Base-by-base conservation (phyloP, 37 sponge, comb jelly and placozoan species). In the Agelas oroides region DNA sequence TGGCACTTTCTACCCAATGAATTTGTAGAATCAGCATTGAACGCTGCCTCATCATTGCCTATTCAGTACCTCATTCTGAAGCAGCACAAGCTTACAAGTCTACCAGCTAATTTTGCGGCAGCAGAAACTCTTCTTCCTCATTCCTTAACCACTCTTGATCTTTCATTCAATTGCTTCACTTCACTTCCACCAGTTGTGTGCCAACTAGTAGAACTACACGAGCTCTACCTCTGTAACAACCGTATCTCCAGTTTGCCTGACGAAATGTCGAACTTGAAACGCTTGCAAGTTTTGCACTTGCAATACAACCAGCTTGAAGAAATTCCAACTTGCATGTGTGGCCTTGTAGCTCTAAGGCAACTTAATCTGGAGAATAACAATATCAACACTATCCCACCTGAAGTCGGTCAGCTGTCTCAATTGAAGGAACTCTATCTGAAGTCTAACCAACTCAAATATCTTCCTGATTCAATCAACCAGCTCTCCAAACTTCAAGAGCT, bases 331-430 rank as follows among this genome's bases (percentile, higher is more conserved):
- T 27, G 76, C 39, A 46, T 82, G 52, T 82, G 89, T 30, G 23
- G 18, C 11, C 38, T 76, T 5, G 35, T 15, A 15, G 38, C 78
- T 20, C 73, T 91, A 0, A 19, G n/a, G 17, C 5, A 55, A 24
- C 73, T 91, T 0, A 70, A 79, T 28, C 30, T 86, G 52, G 87
- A 91, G 54, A 28, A 70, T 67, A 91, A 91, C 36, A 1, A 30
- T 0, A 75, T 91, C 14, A n/a, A 53, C 17, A 69, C 38, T 5
- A 6, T 91, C 32, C 78, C 92, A 41, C 20, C 37, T 23, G 92
- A 91, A 53, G 34, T 91, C 15, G 27, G 73, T 20, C 60, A 52
- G 5, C 70, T 91, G 17, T 55, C 28, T 21, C 66, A 61, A 35
- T 53, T 91, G 65, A 67, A 60, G 30, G 46, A 52, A 61, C 70